Evolutionary conservation across 2,888 invertebrate genomes (phyloP).

Genomic region (Drosophila neotestacea): DNA sequence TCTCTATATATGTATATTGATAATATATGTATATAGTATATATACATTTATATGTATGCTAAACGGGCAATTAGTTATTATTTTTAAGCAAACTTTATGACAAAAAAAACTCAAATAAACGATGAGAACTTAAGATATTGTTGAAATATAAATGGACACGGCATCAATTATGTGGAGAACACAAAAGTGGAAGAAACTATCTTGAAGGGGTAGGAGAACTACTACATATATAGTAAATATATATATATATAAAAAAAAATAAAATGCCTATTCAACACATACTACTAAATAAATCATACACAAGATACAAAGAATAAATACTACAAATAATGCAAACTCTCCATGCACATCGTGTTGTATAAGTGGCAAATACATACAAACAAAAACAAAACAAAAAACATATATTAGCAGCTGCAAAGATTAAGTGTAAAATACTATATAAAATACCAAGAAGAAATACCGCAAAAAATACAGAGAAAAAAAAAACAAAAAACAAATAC

Average conservation of each 20-base stretch:
- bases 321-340: slow-evolving; percentile 37
- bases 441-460: slow-evolving; percentile 26
- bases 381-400: background rate
- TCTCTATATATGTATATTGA: slow-evolving; percentile 31
- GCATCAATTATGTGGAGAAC: slow-evolving; percentile 35
- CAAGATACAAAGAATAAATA: slow-evolving; percentile 23
- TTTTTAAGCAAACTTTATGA: slow-evolving; percentile 46
- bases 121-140: slow-evolving; percentile 20
- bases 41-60: slow-evolving; percentile 12
- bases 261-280: slow-evolving; percentile 13
- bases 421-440: slow-evolving; percentile 47
- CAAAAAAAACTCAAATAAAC: slow-evolving; percentile 11
- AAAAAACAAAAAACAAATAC: slow-evolving; percentile 14
- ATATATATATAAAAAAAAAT: slow-evolving; percentile 12
- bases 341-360: slow-evolving; percentile 49
- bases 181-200: slow-evolving; percentile 27
- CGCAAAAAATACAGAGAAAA: slow-evolving; percentile 11
- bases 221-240: slow-evolving; percentile 12
- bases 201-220: slow-evolving; percentile 30
- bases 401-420: slow-evolving; percentile 45
- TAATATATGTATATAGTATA: slow-evolving; percentile 9
- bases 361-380: slow-evolving; percentile 42
- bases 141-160: slow-evolving; percentile 24
- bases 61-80: slow-evolving; percentile 44
- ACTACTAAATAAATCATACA: slow-evolving; percentile 16